A percentile compares a stretch with the other conserved stretches of the same genome.
Evolutionary conservation across 2,113 vertebrate genomes (phyloP).

Genomic region (Lampris incognitus): DNA sequence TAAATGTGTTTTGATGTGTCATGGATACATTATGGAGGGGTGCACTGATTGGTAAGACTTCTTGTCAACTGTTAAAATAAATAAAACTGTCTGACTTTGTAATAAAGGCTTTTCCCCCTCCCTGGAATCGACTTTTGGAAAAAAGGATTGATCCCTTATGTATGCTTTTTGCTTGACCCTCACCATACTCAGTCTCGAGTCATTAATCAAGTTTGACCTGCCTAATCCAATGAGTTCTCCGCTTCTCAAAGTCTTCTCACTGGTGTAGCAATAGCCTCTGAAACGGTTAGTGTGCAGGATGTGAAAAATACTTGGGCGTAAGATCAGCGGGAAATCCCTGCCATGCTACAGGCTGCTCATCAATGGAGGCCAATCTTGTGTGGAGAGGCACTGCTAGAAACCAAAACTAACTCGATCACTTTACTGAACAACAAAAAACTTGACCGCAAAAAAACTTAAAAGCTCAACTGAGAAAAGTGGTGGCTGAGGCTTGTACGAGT

Average conservation of each 20-base stretch:
- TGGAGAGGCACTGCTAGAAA: not conserved
- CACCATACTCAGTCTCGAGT: not conserved
- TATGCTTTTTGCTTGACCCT: constrained; percentile 39
- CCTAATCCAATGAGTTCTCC: constrained; percentile 54
- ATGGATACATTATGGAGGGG: constrained; percentile 16
- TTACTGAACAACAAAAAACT: not conserved
- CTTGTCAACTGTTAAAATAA: constrained; percentile 54
- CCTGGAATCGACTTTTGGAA: constrained; percentile 47
- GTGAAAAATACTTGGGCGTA: constrained; percentile 76
- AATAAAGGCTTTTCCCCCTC: constrained; percentile 34
- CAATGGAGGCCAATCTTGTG: constrained; percentile 31
- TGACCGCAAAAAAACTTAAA: not conserved
- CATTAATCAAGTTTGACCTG: constrained; percentile 41
- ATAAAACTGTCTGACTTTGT: constrained; percentile 64
- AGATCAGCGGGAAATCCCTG: constrained; percentile 70
- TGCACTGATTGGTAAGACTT: constrained; percentile 34
- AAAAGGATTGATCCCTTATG: constrained; percentile 29
- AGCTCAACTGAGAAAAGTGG: not conserved
- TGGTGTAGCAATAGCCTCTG: constrained; percentile 72
- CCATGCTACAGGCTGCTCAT: constrained; percentile 56
- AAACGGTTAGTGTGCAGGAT: constrained; percentile 65
- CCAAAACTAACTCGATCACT: not conserved
- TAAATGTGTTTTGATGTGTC: constrained; percentile 59
- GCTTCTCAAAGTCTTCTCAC: constrained; percentile 66
- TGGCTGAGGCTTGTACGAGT: not conserved